phyloP scores from a whole-genome alignment of 1,140 invertebrate genomes.

The Dendrolimus kikuchii region DNA sequence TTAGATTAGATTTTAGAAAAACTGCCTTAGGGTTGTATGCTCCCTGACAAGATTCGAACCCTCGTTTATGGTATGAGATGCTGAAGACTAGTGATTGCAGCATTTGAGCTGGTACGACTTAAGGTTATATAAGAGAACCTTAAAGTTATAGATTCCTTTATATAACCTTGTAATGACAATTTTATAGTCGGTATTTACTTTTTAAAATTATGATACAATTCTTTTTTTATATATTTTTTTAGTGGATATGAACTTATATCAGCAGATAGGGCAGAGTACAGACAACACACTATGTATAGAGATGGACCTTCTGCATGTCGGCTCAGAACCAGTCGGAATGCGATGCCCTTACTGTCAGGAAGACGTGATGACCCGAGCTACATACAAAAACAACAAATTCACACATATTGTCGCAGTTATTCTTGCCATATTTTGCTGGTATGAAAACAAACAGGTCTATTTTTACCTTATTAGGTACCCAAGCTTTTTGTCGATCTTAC shows the following conservation, averaged over 20 bases:
- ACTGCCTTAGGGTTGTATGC: no score
- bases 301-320: constrained; percentile 57
- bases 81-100: no score
- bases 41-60: no score
- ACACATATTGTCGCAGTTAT: constrained; percentile 50
- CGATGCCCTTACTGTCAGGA: constrained; percentile 56
- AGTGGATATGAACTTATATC: constrained; percentile 54
- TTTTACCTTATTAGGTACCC: neutral
- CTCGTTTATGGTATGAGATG: no score
- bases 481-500: neutral
- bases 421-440: constrained; percentile 55
- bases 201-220: neutral
- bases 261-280: constrained; percentile 40
- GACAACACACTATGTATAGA: constrained; percentile 46
- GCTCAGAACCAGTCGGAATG: constrained; percentile 60
- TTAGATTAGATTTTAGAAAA: no score
- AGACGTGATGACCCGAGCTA: constrained; percentile 56
- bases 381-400: constrained; percentile 37
- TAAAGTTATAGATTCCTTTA: no score
- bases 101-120: no score
- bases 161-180: no score
- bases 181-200: neutral
- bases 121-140: no score
- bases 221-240: constrained; percentile 12
- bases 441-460: constrained; percentile 8